Base-by-base conservation (phyloP, 2,888 invertebrate genomes). In the Neria commutata region DNA sequence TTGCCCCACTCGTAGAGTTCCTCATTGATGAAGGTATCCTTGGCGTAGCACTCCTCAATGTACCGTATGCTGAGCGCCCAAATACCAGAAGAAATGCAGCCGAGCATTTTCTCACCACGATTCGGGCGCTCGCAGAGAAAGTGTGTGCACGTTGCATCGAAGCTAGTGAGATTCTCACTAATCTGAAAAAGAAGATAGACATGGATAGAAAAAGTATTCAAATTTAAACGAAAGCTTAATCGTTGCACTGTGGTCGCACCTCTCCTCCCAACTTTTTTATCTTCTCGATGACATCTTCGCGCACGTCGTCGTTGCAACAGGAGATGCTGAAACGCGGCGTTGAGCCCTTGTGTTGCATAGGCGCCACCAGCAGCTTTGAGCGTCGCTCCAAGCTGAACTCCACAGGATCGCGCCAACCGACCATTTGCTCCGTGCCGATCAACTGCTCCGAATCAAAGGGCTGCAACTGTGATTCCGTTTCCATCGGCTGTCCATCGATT, bases 11-110 rank as follows among this genome's bases (percentile, higher is more conserved):
- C 95, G 78, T 85, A 93, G 1, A 87, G 85, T 69, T 91, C 91
- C 78, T 95, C 95, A 6, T 79, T 73, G 4, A 78, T 64, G 4
- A 77, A 78, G 23, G 64, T 66, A 33, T 76, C 75, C 11, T 72
- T 68, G 2, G 74, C 83, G 8, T 86, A 80, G 56, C 90, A 91
- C 47, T 89, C 85, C 4, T 87, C 86, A 1, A 95, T 81, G 72
- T 94, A 97, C 0, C 88, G 86, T 1, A 88, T 86, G 70, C 92
- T 91, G n/a, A 96, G 81, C 11, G 96, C 86, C 95, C 95, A 96
- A 70, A 91, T 89, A 17, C 97, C 96, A 0, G 91, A 86, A 0
- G 96, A 95, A 61, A 97, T 88, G 59, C 91, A 89, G 0, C 91
- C 89, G 24, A 97, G 83, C 82, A 92, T 87, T 83, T 95, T 95